Evolutionary conservation across 2,113 vertebrate genomes (phyloP), one percentile per base, ranked within the genome.

Genomic region (Nycticorax nycticorax): DNA sequence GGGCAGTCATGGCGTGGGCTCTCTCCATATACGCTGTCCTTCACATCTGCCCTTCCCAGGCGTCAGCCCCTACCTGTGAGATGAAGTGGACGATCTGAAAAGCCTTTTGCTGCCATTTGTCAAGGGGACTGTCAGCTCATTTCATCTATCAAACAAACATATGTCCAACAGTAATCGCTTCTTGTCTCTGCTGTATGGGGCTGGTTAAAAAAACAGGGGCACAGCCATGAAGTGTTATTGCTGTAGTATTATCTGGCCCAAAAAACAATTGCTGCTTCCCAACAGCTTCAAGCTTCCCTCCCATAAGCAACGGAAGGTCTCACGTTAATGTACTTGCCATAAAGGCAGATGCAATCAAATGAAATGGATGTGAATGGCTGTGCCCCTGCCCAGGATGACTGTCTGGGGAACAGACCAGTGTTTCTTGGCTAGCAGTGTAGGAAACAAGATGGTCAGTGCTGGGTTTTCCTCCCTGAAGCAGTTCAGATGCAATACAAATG

Each of bases 1-100:
- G 48, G 55, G 55, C 39, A 56, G 43, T 20, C 66, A 21, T 0
- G 0, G 32, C 0, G 0, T 28, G 53, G 67, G 23, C 2, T 30
- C 33, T 28, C 41, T 27, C 43, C 1, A 0, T 48, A 5, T 4
- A 8, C 0, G 0, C 30, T 37, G 55, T 33, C 83, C 83, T 88
- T 90, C 6, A 4, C 50, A n/a, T 62, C 56, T 63, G 85, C 62
- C 88, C 74, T 85, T 87, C 47, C 37, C 62, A 27, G 39, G 47
- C 45, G 16, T 91, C 84, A 91, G 66, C 48, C 56, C 66, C 45
- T 41, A 90, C 88, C 86, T 93, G 85, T 7, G 79, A 88, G 63
- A 52, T 60, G 21, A 45, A 83, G 19, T 32, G 57, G 57, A 76
- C 4, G 20, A 55, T 32, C 5, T 52, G 85, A 55, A 66, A 85